Percentiles rank a stretch among this genome's conserved stretches.
These are phyloP conservation scores for Polyploca ridens DNA, from an alignment of 2,888 invertebrate species.

Conservation along the genomic window DNA sequence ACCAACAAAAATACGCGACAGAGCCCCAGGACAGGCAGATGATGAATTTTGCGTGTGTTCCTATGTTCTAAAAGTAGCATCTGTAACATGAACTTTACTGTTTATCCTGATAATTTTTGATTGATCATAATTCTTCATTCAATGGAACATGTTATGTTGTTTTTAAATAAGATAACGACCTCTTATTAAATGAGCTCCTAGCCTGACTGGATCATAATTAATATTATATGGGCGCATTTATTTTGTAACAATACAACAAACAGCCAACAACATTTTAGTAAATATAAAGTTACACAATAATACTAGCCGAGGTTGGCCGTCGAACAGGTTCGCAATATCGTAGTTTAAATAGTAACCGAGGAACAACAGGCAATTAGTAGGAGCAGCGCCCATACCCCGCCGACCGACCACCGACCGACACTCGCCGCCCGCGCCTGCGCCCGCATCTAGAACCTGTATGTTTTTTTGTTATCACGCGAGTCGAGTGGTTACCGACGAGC, in stretches of 20 bases:
- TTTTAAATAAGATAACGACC: too few relatives aligned
- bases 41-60: too few relatives aligned
- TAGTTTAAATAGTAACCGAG: not conserved
- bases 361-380: not conserved
- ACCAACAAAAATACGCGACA: too few relatives aligned
- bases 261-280: not conserved
- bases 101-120: too few relatives aligned
- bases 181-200: too few relatives aligned
- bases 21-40: too few relatives aligned
- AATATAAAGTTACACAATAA: not conserved
- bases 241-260: not conserved
- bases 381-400: not conserved
- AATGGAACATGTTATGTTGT: too few relatives aligned
- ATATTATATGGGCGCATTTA: too few relatives aligned
- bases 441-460: conserved; percentile 3
- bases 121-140: too few relatives aligned
- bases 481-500: not conserved
- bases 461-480: not conserved
- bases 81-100: too few relatives aligned
- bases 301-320: not conserved
- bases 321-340: not conserved
- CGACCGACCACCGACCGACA: not conserved
- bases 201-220: not conserved
- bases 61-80: too few relatives aligned
- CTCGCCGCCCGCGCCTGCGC: not conserved